Evolutionary conservation across 2,888 invertebrate species (phyloP), one percentile per base, ranked within the genome.

Genomic region (Lasioglossum figueresi): DNA sequence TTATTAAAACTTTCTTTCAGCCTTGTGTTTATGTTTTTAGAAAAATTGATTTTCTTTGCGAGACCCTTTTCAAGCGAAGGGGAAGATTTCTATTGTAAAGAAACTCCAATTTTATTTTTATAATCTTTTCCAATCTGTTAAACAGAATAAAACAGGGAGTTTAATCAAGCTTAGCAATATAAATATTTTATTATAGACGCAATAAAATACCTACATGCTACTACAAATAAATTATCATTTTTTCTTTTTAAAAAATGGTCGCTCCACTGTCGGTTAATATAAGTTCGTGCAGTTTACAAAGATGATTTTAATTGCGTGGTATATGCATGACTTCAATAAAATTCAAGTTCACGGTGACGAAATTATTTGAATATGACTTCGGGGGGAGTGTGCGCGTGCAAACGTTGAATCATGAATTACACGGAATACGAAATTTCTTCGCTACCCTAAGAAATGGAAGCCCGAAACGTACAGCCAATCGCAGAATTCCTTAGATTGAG

Each of bases 401-500:
- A 31, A 19, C 16, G 31, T 27, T 10, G 52, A 63, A 45, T 19
- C 23, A n/a, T 14, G 52, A 45, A 75, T 76, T 59, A 72, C 59
- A 56, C 77, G 59, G 45, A 68, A 73, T 68, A 23, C 68, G 83
- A 77, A 80, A 80, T 80, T 83, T 31, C 59, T 56, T 66, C 40
- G 16, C 10, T 66, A 68, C 19, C 48, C 48, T 63, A n/a, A 40
- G 31, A 73, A 63, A 37, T 52, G 83, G 80, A 76, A 75, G 45
- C 79, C 76, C 45, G 71, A 52, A 78, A 37, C 71, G 40, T 12
- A 63, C 63, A 37, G 14, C 71, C 27, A 43, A 66, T 59, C 72
- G 72, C 80, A 31, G 68, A 79, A 85, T 79, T 73, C 59, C 76
- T 72, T 34, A 34, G 66, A 85, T 40, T 34, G 73, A 75, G 81